These are phyloP conservation scores for Sinodicranocentrus sp. DNA, from an alignment of 2,888 invertebrate species.

Conservation along the genomic window DNA sequence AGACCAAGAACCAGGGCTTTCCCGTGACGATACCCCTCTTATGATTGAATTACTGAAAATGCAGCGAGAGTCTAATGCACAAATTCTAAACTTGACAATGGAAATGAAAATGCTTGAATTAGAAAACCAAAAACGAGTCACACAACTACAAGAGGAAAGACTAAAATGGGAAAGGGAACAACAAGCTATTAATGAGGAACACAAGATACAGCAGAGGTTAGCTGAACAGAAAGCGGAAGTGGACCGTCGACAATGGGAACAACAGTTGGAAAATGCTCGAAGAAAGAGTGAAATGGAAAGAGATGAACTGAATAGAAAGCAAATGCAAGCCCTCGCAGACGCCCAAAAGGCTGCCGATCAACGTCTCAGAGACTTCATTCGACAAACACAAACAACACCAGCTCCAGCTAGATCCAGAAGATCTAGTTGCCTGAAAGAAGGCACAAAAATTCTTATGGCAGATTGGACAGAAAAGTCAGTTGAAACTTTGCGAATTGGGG, in stretches of 20 bases:
- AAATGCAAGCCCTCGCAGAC: neutral
- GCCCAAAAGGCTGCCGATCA: neutral
- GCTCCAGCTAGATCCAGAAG: too few relatives aligned
- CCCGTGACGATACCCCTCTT: neutral
- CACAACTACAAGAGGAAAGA: neutral
- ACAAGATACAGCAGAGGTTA: neutral
- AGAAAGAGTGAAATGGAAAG: neutral
- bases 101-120: neutral
- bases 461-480: conserved; percentile 50
- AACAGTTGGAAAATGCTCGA: neutral
- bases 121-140: neutral
- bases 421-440: conserved; percentile 24
- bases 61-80: neutral
- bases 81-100: conserved; percentile 15
- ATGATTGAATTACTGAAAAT: conserved; percentile 24
- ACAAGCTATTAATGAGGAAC: neutral
- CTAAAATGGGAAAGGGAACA: neutral
- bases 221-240: neutral
- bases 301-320: neutral
- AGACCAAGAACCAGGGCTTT: neutral
- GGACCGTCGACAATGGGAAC: neutral
- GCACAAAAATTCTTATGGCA: conserved; percentile 59
- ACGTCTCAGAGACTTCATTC: neutral
- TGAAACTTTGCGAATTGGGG: conserved; percentile 57
- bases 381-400: too few relatives aligned